Evolutionary conservation across 2,888 invertebrate species (phyloP).

Genomic region (Sericinus montela): DNA sequence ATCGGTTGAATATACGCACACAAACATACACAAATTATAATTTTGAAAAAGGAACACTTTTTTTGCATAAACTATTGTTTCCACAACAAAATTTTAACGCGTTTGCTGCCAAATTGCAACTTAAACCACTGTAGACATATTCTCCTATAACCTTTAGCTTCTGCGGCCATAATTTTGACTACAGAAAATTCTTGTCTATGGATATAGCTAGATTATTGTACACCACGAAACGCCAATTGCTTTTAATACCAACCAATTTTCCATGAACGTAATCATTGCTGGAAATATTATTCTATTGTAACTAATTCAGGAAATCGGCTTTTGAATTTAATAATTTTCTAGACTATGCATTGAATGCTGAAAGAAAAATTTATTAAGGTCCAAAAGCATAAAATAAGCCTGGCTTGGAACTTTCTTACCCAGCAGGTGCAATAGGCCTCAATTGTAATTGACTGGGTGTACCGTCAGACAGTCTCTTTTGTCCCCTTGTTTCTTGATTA

Average conservation of each 20-base stretch:
- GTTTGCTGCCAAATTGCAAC: neutral
- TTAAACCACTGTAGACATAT: neutral
- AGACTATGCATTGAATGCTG: too few relatives aligned
- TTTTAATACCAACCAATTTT: neutral
- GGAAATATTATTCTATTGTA: too few relatives aligned
- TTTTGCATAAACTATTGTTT: neutral
- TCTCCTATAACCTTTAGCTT: neutral
- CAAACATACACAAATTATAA: neutral
- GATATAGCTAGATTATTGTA: too few relatives aligned
- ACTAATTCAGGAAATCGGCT: too few relatives aligned
- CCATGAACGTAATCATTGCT: too few relatives aligned
- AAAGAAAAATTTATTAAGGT: too few relatives aligned
- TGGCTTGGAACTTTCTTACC: constrained; percentile 40
- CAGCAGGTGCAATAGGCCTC: constrained; percentile 68
- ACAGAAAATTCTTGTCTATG: too few relatives aligned
- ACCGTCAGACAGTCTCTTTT: constrained; percentile 68
- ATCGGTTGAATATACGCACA: constrained; percentile 43
- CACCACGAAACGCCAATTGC: neutral
- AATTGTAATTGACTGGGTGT: constrained; percentile 67
- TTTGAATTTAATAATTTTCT: too few relatives aligned
- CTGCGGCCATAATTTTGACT: neutral
- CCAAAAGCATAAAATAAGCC: too few relatives aligned
- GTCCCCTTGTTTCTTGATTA: constrained; percentile 57
- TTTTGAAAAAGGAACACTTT: neutral
- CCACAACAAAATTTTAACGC: neutral